Evolutionary conservation across 2,113 vertebrate species (phyloP), one percentile per base, ranked within the genome.

Genomic region (Brachyistius frenatus): DNA sequence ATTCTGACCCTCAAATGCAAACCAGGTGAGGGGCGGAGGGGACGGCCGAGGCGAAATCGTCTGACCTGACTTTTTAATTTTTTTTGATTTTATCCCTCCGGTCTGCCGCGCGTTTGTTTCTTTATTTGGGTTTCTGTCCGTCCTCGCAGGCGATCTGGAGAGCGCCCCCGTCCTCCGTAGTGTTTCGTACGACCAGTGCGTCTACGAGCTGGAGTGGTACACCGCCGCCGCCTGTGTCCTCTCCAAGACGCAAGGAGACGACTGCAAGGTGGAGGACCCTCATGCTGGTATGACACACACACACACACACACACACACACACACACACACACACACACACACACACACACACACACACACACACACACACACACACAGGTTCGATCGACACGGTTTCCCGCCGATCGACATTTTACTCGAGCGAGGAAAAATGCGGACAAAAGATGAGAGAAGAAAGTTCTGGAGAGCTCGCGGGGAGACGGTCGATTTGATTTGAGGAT

Each of bases 191-290:
- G 84, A 88, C 0, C 80, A 65, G 0, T 99, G 98, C 67, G 83
- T 92, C 0, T 98, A 97, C 2, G 95, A 96, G 66, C 89, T 99
- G 77, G 97, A 97, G 79, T 99, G 98, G 98, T 93, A 96, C 86
- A 98, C 97, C 0, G 96, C 97, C 0, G 95, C 96, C 0, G 97
- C 98, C 0, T 99, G 98, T 9, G 95, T 98, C 64, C 93, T 98
- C 41, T 96, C 97, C 0, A 96, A 92, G 88, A 94, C 94, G 0
- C 93, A 96, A 75, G 98, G 98, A 7, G 93, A 96, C 13, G 50
- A 96, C 74, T 99, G 98, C 88, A 96, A 89, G 14, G 98, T 99
- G 81, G 94, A 96, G 13, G 96, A 98, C 73, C 70, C 93, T 52
- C 94, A 96, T 87, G 96, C 97, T 65, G 98, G 98, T 99, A 86